Evolutionary conservation across 2,888 invertebrate species (phyloP), one percentile per base, ranked within the genome.

Genomic region (Pyrocoelia pectoralis): DNA sequence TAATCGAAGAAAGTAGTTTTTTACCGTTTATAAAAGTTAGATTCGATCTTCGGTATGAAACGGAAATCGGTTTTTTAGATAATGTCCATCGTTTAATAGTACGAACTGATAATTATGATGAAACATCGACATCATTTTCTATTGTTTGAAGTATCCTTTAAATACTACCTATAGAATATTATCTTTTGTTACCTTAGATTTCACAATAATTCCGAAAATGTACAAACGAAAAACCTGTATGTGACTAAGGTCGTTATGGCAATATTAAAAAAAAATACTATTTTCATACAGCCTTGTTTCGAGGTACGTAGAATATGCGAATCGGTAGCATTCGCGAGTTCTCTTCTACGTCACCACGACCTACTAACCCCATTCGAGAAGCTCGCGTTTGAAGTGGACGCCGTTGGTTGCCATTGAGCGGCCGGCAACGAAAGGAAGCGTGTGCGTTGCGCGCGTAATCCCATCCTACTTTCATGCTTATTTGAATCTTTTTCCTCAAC

Each of bases 361-460:
- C 88, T 84, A 88, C 87, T 87, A 87, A 87, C 88, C 87, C 81
- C 87, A 85, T 83, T 88, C 83, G 83, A 83, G 85, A 86, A 85
- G 79, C 78, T 79, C 79, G 78, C 79, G 75, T 68, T 69, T 72
- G 72, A 71, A 72, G 74, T 72, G 77, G 73, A 69, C 71, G 71
- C 70, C 68, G 63, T 62, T 63, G 71, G 74, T 73, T 78, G 77
- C 78, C 80, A 80, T 80, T 80, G 78, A 80, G 79, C 76, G 64
- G 76, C 73, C 77, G 77, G 75, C 75, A 56, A 65, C 65, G 64
- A 53, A 46, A 64, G 59, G 24, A 54, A 53, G 40, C 48, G 61
- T 62, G 56, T 52, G 61, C 53, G 51, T 52, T n/a, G 49, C 24
- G 8, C 28, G 24, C 24, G 50, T 13, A 14, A 8, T n/a, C 2